Percentiles rank a stretch among this genome's conserved stretches.
Evolutionary conservation across 2,113 vertebrate genomes (phyloP).

Genomic region (Callipepla squamata): DNA sequence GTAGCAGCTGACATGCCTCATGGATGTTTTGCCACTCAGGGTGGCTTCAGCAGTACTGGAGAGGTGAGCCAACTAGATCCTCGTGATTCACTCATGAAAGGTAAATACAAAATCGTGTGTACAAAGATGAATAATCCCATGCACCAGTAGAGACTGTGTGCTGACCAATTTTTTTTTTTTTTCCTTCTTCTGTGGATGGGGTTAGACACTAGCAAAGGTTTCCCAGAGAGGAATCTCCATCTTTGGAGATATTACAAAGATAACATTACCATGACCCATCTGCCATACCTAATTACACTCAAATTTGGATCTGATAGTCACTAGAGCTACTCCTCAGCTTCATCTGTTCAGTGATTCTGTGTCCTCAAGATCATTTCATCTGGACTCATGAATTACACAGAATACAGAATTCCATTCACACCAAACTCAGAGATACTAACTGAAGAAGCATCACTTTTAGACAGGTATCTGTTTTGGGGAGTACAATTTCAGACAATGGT

Average conservation of each 20-base stretch:
- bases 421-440: neutral
- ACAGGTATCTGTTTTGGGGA: rapidly evolving
- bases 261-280: neutral
- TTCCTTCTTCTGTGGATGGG: no score
- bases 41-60: neutral
- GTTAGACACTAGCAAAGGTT: neutral
- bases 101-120: neutral
- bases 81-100: neutral
- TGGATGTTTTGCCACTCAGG: neutral
- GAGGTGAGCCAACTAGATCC: neutral
- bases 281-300: neutral
- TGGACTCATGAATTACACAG: neutral
- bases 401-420: neutral
- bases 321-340: neutral
- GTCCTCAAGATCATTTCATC: neutral
- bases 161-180: neutral
- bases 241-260: neutral
- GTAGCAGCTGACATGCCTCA: rapidly evolving
- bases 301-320: neutral
- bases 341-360: neutral
- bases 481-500: neutral
- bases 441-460: neutral
- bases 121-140: neutral
- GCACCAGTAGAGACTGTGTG: neutral
- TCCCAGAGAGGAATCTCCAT: neutral